A percentile compares a stretch with the other conserved stretches of the same genome.
These are phyloP conservation scores for Clupea harengus DNA, from an alignment of 2,113 vertebrate species.

Conservation along the genomic window DNA sequence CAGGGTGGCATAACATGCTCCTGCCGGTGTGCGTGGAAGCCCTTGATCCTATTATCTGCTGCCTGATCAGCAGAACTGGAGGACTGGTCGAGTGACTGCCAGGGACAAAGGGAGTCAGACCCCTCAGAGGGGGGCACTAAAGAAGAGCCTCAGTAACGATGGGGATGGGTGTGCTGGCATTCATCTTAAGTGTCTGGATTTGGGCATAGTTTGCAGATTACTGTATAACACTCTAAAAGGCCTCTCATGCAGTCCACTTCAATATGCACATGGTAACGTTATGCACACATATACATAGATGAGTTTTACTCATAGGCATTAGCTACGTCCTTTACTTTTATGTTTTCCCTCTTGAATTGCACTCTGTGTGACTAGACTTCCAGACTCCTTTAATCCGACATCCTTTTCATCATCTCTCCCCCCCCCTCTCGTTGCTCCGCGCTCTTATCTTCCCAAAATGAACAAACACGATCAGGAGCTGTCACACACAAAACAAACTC, in stretches of 20 bases:
- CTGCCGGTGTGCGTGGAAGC: slow-evolving; percentile 42
- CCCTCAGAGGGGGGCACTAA: neutral
- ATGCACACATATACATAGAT: neutral
- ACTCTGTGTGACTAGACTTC: slow-evolving; percentile 12
- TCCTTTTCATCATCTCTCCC: neutral
- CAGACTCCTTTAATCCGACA: neutral
- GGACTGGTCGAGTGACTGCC: slow-evolving; percentile 36
- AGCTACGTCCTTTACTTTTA: neutral
- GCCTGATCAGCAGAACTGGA: slow-evolving; percentile 49
- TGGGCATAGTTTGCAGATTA: neutral
- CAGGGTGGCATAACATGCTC: slow-evolving; percentile 31
- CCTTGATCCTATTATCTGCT: slow-evolving; percentile 53
- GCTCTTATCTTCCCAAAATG: slow-evolving; percentile 39
- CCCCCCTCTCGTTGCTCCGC: slow-evolving; percentile 22
- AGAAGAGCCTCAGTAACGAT: neutral
- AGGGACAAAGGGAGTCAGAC: neutral
- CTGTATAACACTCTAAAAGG: neutral
- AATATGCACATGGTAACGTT: neutral
- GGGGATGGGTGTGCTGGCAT: neutral
- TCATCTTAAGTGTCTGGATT: neutral
- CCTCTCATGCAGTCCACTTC: neutral
- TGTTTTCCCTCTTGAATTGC: neutral
- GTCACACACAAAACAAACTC: slow-evolving; percentile 45
- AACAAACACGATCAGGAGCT: slow-evolving; percentile 57
- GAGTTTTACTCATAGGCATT: neutral